phyloP scores from a whole-genome alignment of 64 coral and sea anemone genomes.

The Porites lutea region DNA sequence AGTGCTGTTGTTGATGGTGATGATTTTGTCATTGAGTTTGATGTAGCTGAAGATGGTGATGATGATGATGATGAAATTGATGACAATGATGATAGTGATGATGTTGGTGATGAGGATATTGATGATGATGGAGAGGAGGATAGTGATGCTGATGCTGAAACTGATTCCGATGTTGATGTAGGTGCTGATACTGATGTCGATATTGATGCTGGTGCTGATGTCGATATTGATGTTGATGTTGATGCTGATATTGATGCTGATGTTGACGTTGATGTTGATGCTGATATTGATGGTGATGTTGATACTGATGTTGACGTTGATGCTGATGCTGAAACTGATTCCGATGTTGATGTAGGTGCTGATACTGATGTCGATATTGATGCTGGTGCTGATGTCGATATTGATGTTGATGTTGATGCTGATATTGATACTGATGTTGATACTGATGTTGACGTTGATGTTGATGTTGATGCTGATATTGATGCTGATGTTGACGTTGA shows the following conservation, averaged over 20 bases:
- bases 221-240: neutral
- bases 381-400: neutral
- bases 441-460: neutral
- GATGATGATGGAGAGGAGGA: neutral
- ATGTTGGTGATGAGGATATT: neutral
- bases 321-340: neutral
- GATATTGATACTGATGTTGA: neutral
- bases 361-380: neutral
- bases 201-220: neutral
- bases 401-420: neutral
- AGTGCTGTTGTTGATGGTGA: neutral
- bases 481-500: neutral
- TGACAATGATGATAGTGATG: neutral
- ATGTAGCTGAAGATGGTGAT: neutral
- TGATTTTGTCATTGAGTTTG: neutral
- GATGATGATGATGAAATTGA: neutral
- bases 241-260: neutral
- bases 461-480: neutral
- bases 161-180: neutral
- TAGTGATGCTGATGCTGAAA: neutral
- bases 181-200: neutral
- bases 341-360: neutral
- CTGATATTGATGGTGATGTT: neutral
- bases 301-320: neutral
- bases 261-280: neutral